Evolutionary conservation across 2,888 invertebrate genomes (phyloP).

Genomic region (Orthonychiurus folsomi): DNA sequence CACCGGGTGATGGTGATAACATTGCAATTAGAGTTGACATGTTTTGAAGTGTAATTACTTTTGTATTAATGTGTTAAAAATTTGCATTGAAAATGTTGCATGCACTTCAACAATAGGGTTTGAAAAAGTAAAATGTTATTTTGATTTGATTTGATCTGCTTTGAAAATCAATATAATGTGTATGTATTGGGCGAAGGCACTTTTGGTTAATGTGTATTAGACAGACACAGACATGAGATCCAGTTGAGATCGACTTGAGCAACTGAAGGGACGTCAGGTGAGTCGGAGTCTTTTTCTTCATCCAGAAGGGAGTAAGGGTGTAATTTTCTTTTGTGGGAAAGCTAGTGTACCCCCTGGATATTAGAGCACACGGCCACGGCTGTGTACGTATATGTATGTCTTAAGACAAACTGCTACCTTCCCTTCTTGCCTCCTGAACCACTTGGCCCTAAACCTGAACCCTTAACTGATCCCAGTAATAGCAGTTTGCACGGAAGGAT

Average conservation of each 20-base stretch:
- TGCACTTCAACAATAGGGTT: no score
- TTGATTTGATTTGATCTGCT: no score
- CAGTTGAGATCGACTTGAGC: neutral
- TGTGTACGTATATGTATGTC: no score
- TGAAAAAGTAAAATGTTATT: no score
- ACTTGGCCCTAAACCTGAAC: neutral
- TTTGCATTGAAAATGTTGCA: no score
- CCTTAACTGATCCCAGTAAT: neutral
- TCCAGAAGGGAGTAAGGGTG: neutral
- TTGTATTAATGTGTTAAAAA: no score
- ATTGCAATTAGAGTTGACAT: slow-evolving; percentile 11
- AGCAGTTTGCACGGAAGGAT: neutral
- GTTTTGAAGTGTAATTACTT: no score
- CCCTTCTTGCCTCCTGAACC: neutral
- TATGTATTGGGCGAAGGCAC: no score
- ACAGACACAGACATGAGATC: no score
- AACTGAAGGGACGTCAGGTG: neutral
- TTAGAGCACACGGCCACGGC: no score
- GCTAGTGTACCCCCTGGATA: neutral
- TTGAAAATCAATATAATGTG: no score
- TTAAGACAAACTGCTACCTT: neutral
- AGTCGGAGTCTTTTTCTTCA: neutral
- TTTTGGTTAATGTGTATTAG: no score
- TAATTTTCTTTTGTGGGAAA: slow-evolving; percentile 1
- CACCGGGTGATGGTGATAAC: slow-evolving; percentile 13